Evolutionary conservation across 2,113 vertebrate species (phyloP), one percentile per base, ranked within the genome.

Genomic region (Nothoprocta perdicaria): DNA sequence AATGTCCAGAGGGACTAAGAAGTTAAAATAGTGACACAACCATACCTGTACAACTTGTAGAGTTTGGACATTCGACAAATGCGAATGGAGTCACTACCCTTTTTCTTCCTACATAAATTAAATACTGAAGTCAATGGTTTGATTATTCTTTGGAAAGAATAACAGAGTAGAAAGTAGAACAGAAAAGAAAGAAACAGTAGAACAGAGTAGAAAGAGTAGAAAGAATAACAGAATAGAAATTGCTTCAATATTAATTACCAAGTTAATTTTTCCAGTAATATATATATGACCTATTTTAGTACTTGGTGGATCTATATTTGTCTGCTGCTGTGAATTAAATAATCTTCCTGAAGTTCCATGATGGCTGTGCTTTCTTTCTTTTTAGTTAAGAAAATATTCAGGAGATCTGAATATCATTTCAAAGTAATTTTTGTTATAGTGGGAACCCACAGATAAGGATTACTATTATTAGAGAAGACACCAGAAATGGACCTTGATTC

Each of bases 11-110:
- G 55, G 8, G 65, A 65, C 12, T 16, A 78, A 8, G 18, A n/a
- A 61, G 24, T 21, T 80, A 41, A 62, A 18, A 5, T 26, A n/a
- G 6, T 67, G 24, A 48, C 21, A 22, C 48, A 48, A 48, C 21
- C 10, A 31, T 96, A 96, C 94, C 92, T 95, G 95, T 94, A 35
- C 95, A 96, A 40, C 61, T 93, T 63, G 85, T 84, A n/a, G 95
- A 94, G 7, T 96, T 96, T 78, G 95, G 95, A 61, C 95, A 95
- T 15, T 86, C 62, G 45, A 43, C 4, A 86, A 88, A 88, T 27
- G 52, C 26, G n/a, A 52, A 9, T 84, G 92, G 90, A 90, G 85
- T 27, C 0, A 5, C 48, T 41, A 17, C 13, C 24, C 66, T 61
- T 62, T 61, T 86, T 93, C 69, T 91, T 84, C 88, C 95, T 96